Conservation (phyloP, 2,888 invertebrate genomes). For the Drosophila macrothrix region DNA sequence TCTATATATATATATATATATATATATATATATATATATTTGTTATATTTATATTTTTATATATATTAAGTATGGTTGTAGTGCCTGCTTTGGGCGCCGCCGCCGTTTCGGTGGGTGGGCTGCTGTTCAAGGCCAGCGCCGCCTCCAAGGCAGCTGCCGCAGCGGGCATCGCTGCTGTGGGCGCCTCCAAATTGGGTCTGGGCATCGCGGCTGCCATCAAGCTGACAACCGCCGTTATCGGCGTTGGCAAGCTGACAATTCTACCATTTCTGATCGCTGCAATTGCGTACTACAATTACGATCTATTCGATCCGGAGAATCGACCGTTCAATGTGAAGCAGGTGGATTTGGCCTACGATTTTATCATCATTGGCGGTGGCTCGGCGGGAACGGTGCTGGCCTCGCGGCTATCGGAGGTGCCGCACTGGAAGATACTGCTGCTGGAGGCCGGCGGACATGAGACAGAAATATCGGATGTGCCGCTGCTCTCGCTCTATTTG, state of each 20-base stretch:
- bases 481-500: constrained; percentile 93
- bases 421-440: constrained; percentile 91
- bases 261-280: constrained; percentile 91
- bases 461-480: constrained; percentile 94
- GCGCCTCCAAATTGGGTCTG: constrained; percentile 82
- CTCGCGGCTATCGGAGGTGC: constrained; percentile 91
- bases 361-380: constrained; percentile 92
- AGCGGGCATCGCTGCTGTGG: constrained; percentile 85
- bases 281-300: constrained; percentile 93
- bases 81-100: constrained; percentile 81
- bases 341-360: constrained; percentile 91
- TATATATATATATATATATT: too few species aligned
- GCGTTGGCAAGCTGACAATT: constrained; percentile 90
- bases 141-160: constrained; percentile 81
- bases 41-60: background rate
- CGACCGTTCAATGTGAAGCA: constrained; percentile 89
- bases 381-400: constrained; percentile 94
- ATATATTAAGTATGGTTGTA: constrained; percentile 71
- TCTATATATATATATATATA: too few species aligned
- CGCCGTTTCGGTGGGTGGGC: constrained; percentile 81
- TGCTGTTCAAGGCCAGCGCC: constrained; percentile 83
- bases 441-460: constrained; percentile 95
- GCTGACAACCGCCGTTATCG: constrained; percentile 89
- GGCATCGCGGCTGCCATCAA: constrained; percentile 89
- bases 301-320: constrained; percentile 93